Percentiles rank a stretch among this genome's conserved stretches.
These are phyloP conservation scores for Sebastiscus tertius DNA, from an alignment of 2,797 vertebrate genomes.

Conservation along the genomic window DNA sequence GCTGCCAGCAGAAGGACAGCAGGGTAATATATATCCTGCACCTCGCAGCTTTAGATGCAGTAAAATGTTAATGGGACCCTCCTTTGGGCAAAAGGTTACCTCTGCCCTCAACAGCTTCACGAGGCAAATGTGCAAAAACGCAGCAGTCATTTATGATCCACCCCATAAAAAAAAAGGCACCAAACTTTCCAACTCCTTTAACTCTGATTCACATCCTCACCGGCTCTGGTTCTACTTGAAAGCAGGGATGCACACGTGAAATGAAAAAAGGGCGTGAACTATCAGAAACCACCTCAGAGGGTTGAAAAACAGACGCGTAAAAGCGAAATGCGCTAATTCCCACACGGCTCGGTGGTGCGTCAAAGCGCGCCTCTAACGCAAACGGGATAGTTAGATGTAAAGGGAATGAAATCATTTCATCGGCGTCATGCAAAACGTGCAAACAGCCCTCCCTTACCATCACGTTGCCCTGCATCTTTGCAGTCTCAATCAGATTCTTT, in stretches of 20 bases:
- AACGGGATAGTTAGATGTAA: not conserved
- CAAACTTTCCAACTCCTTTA: conserved; percentile 67
- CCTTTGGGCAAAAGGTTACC: conserved; percentile 72
- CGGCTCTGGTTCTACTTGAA: not conserved
- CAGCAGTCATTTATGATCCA: conserved; percentile 38
- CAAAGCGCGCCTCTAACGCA: conserved; percentile 7
- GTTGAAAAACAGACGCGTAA: not conserved
- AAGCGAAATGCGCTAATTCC: not conserved
- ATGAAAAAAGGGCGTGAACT: conserved; percentile 48
- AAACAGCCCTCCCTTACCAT: conserved; percentile 73
- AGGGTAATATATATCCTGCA: conserved; percentile 68
- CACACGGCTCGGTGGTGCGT: conserved; percentile 25
- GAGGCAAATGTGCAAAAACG: conserved; percentile 26
- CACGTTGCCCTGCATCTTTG: conserved; percentile 95
- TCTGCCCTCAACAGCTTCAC: conserved; percentile 52
- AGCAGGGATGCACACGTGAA: conserved; percentile 11
- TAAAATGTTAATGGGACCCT: conserved; percentile 78
- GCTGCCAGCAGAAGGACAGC: conserved; percentile 24
- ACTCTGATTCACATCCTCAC: not conserved
- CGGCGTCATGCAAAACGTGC: conserved; percentile 14
- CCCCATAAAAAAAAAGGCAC: conserved; percentile 9
- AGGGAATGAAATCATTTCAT: not conserved
- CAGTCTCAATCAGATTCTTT: conserved; percentile 95
- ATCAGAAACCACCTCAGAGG: not conserved
- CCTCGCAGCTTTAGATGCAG: conserved; percentile 69